Percentiles rank a stretch among this genome's conserved stretches.
phyloP scores from a whole-genome alignment of 2,888 invertebrate genomes.

The Eilema caniola region DNA sequence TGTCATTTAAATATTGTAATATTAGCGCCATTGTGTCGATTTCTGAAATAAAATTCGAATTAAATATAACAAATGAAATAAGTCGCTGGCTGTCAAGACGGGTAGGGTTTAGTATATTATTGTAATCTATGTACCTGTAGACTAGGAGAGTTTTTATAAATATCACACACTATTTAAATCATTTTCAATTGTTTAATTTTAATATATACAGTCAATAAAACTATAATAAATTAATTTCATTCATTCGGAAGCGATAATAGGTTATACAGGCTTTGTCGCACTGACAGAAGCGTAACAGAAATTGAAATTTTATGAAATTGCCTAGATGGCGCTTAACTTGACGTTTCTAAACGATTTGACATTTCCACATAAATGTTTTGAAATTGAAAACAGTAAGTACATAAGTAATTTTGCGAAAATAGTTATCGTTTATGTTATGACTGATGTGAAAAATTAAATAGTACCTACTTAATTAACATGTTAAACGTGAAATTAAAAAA shows the following conservation, averaged over 20 bases:
- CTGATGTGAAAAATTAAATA: too few relatives aligned
- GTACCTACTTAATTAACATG: too few relatives aligned
- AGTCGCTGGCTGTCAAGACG: constrained; percentile 40
- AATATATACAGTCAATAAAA: constrained; percentile 27
- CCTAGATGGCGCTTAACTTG: constrained; percentile 34
- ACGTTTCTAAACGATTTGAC: constrained; percentile 15
- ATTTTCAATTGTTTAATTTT: constrained; percentile 24
- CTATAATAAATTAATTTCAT: constrained; percentile 29
- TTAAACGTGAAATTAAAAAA: too few relatives aligned
- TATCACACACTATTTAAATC: constrained; percentile 31
- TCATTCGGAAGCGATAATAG: constrained; percentile 47
- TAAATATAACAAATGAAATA: constrained; percentile 55
- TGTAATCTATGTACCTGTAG: constrained; percentile 24
- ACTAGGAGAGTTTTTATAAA: constrained; percentile 26
- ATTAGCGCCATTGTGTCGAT: constrained; percentile 91
- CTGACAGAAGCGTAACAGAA: constrained; percentile 38
- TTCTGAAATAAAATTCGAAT: constrained; percentile 77
- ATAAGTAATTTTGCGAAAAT: too few relatives aligned
- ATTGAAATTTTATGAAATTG: constrained; percentile 24
- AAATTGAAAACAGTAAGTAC: too few relatives aligned
- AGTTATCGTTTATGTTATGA: too few relatives aligned
- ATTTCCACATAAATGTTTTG: neutral
- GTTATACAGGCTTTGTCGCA: constrained; percentile 53
- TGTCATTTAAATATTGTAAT: constrained; percentile 92
- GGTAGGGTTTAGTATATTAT: constrained; percentile 24